These are phyloP conservation scores for Schmidtea mediterranea DNA, from an alignment of 1,140 invertebrate species.

Conservation along the genomic window DNA sequence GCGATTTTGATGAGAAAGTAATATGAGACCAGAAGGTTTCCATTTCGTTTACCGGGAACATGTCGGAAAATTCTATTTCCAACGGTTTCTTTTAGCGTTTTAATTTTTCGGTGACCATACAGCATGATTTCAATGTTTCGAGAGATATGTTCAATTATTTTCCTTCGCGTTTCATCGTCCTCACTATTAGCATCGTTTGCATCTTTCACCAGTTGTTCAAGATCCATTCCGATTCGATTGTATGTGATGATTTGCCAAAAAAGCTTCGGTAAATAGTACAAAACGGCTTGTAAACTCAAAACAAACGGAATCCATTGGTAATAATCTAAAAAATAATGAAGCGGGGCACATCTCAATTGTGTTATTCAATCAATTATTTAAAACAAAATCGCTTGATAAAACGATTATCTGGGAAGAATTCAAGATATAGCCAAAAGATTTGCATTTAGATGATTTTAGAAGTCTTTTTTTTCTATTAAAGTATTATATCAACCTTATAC, in stretches of 20 bases:
- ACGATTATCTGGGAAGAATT: no score
- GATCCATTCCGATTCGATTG: slow-evolving; percentile 1
- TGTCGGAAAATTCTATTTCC: not conserved
- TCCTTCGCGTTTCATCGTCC: not conserved
- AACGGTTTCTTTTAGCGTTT: not conserved
- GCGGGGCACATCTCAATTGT: not conserved
- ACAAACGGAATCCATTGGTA: slow-evolving; percentile 4
- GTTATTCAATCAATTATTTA: no score
- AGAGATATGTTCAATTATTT: not conserved
- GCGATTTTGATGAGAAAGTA: not conserved
- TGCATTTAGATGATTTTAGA: no score
- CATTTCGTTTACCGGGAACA: not conserved
- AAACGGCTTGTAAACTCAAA: not conserved
- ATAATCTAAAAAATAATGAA: not conserved
- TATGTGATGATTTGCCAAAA: not conserved
- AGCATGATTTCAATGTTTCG: not conserved
- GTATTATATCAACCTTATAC: no score
- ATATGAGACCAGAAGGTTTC: not conserved
- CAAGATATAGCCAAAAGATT: no score
- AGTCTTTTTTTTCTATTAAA: no score
- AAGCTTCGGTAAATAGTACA: slow-evolving; percentile 1
- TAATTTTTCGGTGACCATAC: not conserved
- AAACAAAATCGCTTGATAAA: no score
- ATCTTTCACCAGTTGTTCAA: not conserved
- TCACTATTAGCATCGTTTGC: not conserved